Evolutionary conservation across 2,888 invertebrate species (phyloP), one percentile per base, ranked within the genome.

Genomic region (Bugulina stolonifera): DNA sequence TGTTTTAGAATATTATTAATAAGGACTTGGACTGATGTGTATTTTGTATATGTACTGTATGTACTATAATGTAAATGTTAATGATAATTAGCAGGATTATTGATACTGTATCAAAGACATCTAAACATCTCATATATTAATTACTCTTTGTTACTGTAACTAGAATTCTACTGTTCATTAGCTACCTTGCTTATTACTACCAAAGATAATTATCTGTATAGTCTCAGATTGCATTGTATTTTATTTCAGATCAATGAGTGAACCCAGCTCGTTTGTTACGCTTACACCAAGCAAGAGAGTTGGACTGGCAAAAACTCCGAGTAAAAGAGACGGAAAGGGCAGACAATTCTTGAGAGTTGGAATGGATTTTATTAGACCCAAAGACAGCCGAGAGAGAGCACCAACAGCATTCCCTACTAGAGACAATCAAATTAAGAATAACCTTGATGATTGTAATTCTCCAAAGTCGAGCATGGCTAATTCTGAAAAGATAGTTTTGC

Each of bases 361-460:
- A 64, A 64, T 64, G 64, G 64, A 64, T 34, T 64, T 14, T 32
- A 64, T 64, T 32, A 64, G 64, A 64, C 55, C 55, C 10, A 23
- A 18, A 5, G 25, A 18, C 3, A 23, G 5, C 5, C 5, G 3
- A 55, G 55, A 5, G 23, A 5, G 23, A 3, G 10, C 10, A 3
- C 3, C 10, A 5, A 3, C n/a, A 23, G 23, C 23, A 5, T 18
- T n/a, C 18, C 32, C 32, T 32, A 14, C 64, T 18, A 64, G 32
- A 34, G 64, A 64, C 64, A 64, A 64, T 34, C 22, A 25, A 34
- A 14, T 64, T 14, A 64, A 25, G 32, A 64, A 64, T 32, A 64
- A 64, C 64, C 64, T 64, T 25, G 32, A 64, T n/a, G 34, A 10
- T 2, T 55, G 55, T 55, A 64, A 32, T 32, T 27, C 22, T 10